Base-by-base conservation (phyloP, 1,140 invertebrate species). In the Bactericera cockerelli region DNA sequence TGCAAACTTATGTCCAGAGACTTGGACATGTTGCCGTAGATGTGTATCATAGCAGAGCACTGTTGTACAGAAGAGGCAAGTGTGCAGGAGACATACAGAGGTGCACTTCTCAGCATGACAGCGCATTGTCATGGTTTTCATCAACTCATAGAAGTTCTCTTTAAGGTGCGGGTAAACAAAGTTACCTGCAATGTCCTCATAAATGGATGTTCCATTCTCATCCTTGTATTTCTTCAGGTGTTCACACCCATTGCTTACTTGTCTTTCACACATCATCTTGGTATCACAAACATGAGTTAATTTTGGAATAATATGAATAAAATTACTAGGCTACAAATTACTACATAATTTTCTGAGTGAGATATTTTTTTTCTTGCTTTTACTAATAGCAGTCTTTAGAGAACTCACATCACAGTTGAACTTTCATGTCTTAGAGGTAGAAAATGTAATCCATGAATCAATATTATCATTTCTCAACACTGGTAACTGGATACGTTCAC, bases 1-100 rank as follows among this genome's bases (percentile, higher is more conserved):
- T 59, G 89, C 83, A 49, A 49, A 19, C n/a, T 49, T 49, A n/a
- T 49, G 42, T 8, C 42, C 76, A 64, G 42, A 10, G 4, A 19
- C n/a, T 49, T 49, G 42, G 19, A 22, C 42, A 49, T 49, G 42
- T 16, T 22, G n/a, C 19, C 2, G n/a, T 19, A 49, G n/a, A 49
- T 49, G 42, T 49, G n/a, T 49, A 49, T 49, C 42, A 49, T 49
- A 49, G 22, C 42, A 49, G 4, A 49, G 42, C 4, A 49, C 22
- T 49, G 4, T 49, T 22, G 42, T 19, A 22, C 42, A 49, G 22
- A 49, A 49, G n/a, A 49, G 22, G 19, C 42, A 49, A 16, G 42
- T 49, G 19, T 49, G 42, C n/a, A 49, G n/a, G 4, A 49, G 22
- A 49, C 42, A 49, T 16, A n/a, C 19, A 22, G 42, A 49, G 3